These are phyloP conservation scores for Sus cebifrons DNA, from an alignment of 2,797 vertebrate species.

Conservation along the genomic window DNA sequence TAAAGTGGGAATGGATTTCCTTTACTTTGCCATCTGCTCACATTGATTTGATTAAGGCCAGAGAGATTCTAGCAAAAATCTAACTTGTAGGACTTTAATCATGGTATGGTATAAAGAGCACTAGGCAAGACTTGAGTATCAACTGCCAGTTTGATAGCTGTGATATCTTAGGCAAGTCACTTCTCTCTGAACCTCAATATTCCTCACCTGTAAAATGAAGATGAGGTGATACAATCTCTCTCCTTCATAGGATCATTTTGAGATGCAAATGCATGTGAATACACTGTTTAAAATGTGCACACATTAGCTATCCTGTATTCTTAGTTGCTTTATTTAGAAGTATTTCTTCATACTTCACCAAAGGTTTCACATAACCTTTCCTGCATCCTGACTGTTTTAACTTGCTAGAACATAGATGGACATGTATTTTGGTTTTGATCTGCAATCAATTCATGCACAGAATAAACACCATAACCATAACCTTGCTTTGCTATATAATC, in stretches of 20 bases:
- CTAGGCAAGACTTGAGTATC: neutral
- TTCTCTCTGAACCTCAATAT: slow-evolving; percentile 58
- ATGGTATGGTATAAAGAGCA: neutral
- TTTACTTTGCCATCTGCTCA: slow-evolving; percentile 62
- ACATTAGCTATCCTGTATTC: slow-evolving; percentile 44
- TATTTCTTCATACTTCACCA: slow-evolving; percentile 57
- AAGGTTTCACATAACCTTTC: neutral
- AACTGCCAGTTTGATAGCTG: slow-evolving; percentile 42
- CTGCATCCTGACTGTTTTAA: slow-evolving; percentile 39
- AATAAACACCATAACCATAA: slow-evolving; percentile 72
- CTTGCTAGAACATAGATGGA: slow-evolving; percentile 20
- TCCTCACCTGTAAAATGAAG: neutral
- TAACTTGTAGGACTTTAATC: slow-evolving; percentile 60
- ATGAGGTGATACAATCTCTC: neutral
- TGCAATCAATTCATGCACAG: slow-evolving; percentile 60
- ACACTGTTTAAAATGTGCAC: slow-evolving; percentile 23
- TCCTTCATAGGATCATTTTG: slow-evolving; percentile 24
- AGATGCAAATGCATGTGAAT: slow-evolving; percentile 49
- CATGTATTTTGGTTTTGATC: slow-evolving; percentile 52
- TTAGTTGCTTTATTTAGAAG: neutral
- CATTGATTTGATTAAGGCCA: slow-evolving; percentile 67
- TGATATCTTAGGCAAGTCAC: slow-evolving; percentile 51
- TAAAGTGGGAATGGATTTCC: slow-evolving; percentile 62
- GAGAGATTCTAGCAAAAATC: slow-evolving; percentile 53
- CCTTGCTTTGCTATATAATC: slow-evolving; percentile 69